These are phyloP conservation scores for Pollenia amentaria DNA, from an alignment of 2,888 invertebrate species.

Conservation along the genomic window DNA sequence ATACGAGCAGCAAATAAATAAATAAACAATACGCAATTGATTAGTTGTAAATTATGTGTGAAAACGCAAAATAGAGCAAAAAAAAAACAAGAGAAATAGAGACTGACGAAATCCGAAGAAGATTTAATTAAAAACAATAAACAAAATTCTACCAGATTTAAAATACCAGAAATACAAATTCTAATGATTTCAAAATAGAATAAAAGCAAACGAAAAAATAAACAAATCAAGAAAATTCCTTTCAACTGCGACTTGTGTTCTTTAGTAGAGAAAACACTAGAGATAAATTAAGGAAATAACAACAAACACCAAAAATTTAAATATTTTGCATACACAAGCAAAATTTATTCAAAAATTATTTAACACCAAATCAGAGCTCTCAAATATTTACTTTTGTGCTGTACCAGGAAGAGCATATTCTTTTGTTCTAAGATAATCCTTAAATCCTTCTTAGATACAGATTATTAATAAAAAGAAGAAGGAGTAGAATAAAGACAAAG, in stretches of 20 bases:
- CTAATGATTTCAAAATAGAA: not conserved
- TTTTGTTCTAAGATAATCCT: conserved; percentile 21
- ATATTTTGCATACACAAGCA: conserved; percentile 36
- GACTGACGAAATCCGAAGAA: conserved; percentile 22
- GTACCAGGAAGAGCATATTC: not conserved
- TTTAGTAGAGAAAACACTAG: not conserved
- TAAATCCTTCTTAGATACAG: not conserved
- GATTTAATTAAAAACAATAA: conserved; percentile 64
- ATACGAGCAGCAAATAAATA: conserved; percentile 35
- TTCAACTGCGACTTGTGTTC: conserved; percentile 7
- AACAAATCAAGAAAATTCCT: not conserved
- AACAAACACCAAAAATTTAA: conserved; percentile 15
- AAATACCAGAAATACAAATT: conserved; percentile 37
- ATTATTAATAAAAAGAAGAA: not conserved
- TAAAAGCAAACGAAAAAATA: not conserved
- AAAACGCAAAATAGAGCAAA: conserved; percentile 34
- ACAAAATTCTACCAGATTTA: conserved; percentile 49
- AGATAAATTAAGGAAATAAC: conserved; percentile 10
- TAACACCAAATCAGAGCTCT: not conserved
- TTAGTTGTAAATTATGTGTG: conserved; percentile 64
- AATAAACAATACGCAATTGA: conserved; percentile 59
- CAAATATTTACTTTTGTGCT: not conserved
- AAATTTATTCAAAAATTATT: conserved; percentile 35
- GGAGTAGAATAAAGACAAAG: not conserved
- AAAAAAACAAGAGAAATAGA: conserved; percentile 1